Evolutionary conservation across 30 jellyfish, hydroid and myxozoan species (phyloP), one percentile per base, ranked within the genome.

Genomic region (Sanderia malayensis): DNA sequence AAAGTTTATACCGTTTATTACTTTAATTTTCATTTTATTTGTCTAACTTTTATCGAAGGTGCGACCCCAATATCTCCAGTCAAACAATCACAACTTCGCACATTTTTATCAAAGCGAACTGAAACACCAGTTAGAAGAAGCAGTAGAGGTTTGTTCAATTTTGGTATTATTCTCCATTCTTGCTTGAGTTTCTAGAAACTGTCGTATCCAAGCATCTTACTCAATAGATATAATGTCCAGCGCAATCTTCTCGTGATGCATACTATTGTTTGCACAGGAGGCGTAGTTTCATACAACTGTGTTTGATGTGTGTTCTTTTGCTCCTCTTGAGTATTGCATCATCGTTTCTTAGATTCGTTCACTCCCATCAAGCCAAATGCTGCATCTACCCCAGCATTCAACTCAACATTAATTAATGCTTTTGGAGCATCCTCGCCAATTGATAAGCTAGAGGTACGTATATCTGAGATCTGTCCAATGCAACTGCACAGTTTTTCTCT

Each of bases 371-470:
- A 28, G 52, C 97, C 97, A 32, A 67, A 74, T 47, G 97, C 97
- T 2, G 92, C 97, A 23, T 88, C 97, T 1, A 88, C 97, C 0
- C 97, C 97, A 10, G 89, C 86, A 32, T 49, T 68, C 67, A 59
- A 27, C 28, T 44, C 73, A 31, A 4, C 88, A 18, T 44, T 79
- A 10, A 49, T 66, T 33, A 49, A 57, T 13, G 44, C 53, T 2
- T 61, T 66, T 33, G 81, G 53, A 4, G 15, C 81, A 23, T 59
- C 89, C 3, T 17, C 72, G 24, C 46, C 71, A 27, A 13, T 29
- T 10, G 59, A n/a, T 8, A 79, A 37, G 31, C 41, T 70, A 45
- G 52, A 22, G 59, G 46, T 34, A 33, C 2, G 88, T 11, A 59
- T n/a, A n/a, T n/a, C n/a, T n/a, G n/a, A n/a, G n/a, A n/a, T n/a